phyloP scores from a whole-genome alignment of 2,888 invertebrate species.

The Drosophila anceps region DNA sequence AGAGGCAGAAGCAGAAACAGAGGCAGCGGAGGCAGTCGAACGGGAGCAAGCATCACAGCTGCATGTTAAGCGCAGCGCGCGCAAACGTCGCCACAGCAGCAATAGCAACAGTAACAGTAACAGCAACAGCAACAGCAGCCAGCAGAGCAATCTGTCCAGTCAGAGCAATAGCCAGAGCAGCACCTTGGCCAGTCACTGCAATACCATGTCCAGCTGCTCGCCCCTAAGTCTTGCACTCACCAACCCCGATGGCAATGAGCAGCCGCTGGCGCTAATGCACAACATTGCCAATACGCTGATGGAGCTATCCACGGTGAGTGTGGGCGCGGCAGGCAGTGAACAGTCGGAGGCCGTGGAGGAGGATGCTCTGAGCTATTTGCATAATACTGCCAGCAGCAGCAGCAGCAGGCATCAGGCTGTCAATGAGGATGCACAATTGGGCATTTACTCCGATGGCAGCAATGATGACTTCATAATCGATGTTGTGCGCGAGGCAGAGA shows the following conservation, averaged over 20 bases:
- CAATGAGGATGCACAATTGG: constrained; percentile 47
- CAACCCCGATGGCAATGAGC: constrained; percentile 13
- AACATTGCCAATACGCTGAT: constrained; percentile 56
- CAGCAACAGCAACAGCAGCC: constrained; percentile 37
- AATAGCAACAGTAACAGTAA: constrained; percentile 25
- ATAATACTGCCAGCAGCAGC: constrained; percentile 9
- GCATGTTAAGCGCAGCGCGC: constrained; percentile 2
- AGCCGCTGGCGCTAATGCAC: constrained; percentile 22
- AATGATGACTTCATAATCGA: constrained; percentile 38
- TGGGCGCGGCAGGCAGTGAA: constrained; percentile 22
- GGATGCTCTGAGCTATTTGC: constrained; percentile 39
- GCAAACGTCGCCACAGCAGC: constrained; percentile 47
- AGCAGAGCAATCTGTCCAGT: constrained; percentile 17
- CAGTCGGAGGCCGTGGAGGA: constrained; percentile 39
- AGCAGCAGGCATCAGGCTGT: neutral
- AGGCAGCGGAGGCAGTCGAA: no score
- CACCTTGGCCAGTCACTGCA: constrained; percentile 47
- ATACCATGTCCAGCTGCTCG: constrained; percentile 51
- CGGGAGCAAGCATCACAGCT: neutral
- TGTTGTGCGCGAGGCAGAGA: constrained; percentile 40
- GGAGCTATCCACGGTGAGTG: constrained; percentile 44
- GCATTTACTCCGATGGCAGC: constrained; percentile 53
- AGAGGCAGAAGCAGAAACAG: neutral
- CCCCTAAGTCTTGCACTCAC: constrained; percentile 38
- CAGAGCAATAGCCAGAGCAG: constrained; percentile 47